Percentiles rank a stretch among this genome's conserved stretches.
These are phyloP conservation scores for Strix occidentalis DNA, from an alignment of 2,797 vertebrate species.

Conservation along the genomic window DNA sequence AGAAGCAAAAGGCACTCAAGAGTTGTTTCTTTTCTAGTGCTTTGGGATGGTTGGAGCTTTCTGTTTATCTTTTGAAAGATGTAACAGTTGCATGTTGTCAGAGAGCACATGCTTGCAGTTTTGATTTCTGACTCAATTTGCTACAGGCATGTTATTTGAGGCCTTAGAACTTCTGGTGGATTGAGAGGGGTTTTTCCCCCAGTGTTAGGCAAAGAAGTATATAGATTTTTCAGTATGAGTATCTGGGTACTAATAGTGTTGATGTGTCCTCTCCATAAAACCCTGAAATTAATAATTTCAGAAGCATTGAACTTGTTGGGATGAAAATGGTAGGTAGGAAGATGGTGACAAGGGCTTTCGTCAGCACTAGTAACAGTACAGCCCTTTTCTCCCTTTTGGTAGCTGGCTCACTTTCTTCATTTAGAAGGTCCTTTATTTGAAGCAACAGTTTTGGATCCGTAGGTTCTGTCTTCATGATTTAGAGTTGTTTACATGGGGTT, in stretches of 20 bases:
- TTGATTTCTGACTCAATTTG: neutral
- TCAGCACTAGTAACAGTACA: neutral
- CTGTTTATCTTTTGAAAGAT: neutral
- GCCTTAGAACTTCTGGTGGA: neutral
- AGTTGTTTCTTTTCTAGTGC: neutral
- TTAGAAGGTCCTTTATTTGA: neutral
- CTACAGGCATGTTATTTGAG: neutral
- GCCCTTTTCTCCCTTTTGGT: neutral
- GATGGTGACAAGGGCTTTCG: neutral
- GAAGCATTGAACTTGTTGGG: neutral
- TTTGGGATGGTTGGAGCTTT: neutral
- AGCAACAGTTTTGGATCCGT: neutral
- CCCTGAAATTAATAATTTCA: neutral
- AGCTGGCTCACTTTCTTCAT: accelerated
- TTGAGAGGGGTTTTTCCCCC: neutral
- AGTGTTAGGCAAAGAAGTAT: neutral
- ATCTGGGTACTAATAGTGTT: neutral
- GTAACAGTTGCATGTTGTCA: neutral
- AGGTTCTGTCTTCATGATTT: neutral
- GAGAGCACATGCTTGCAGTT: neutral
- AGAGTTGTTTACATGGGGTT: neutral
- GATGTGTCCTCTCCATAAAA: neutral
- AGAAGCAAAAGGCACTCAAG: neutral
- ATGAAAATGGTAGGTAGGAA: neutral
- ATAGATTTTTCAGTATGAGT: neutral